These are phyloP conservation scores for Luscinia megarhynchos DNA, from an alignment of 2,797 vertebrate species.

Conservation along the genomic window DNA sequence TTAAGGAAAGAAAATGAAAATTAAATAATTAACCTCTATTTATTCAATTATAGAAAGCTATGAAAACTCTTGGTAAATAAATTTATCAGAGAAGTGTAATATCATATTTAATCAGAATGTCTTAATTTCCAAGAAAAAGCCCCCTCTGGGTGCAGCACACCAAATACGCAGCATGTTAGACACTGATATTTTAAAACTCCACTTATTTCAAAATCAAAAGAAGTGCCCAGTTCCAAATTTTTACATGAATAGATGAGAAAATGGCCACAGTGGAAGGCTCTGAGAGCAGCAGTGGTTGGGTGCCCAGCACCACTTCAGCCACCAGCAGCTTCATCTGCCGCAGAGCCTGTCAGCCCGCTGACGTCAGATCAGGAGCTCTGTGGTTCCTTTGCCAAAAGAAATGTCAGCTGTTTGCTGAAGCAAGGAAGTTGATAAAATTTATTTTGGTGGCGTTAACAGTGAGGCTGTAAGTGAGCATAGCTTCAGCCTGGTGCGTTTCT, in stretches of 20 bases:
- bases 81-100: not conserved
- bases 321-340: constrained; percentile 26
- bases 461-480: constrained; percentile 62
- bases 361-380: constrained; percentile 51
- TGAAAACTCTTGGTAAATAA: not conserved
- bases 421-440: constrained; percentile 33
- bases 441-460: constrained; percentile 49
- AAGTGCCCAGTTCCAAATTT: not conserved
- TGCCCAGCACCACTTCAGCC: not conserved
- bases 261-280: not conserved
- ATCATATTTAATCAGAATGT: not conserved
- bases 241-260: not conserved
- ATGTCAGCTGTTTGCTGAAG: constrained; percentile 57
- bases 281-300: constrained; percentile 4
- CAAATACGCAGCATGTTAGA: not conserved
- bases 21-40: not conserved
- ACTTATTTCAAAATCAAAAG: not conserved
- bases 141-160: not conserved
- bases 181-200: not conserved
- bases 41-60: not conserved
- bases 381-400: constrained; percentile 48
- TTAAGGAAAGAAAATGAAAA: not conserved
- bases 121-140: not conserved
- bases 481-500: not conserved
- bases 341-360: constrained; percentile 21